Percentiles rank a stretch among this genome's conserved stretches.
Conservation (phyloP, 2,797 vertebrate genomes). For the Microctenopoma lineatum region DNA sequence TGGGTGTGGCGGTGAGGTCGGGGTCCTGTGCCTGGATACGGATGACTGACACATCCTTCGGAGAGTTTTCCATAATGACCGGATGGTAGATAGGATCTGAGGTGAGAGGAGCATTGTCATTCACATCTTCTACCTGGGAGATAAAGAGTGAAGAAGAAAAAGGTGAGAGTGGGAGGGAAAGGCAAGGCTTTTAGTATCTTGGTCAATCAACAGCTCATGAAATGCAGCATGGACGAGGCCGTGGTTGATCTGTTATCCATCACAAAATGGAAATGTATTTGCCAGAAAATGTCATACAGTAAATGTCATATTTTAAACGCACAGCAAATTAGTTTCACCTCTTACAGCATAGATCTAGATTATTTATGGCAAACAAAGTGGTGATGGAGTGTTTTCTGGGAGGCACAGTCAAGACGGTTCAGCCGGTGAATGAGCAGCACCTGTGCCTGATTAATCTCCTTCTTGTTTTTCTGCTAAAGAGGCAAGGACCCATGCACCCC, state of each 20-base stretch:
- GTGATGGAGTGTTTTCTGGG: constrained; percentile 69
- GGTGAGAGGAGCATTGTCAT: constrained; percentile 96
- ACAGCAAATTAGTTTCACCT: constrained; percentile 60
- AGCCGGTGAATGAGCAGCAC: constrained; percentile 69
- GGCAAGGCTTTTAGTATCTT: constrained; percentile 31
- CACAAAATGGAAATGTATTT: constrained; percentile 67
- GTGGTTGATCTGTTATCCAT: constrained; percentile 57
- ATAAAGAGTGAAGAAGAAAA: neutral
- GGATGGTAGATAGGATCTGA: constrained; percentile 97
- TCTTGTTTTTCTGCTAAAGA: constrained; percentile 62
- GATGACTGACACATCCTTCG: constrained; percentile 94
- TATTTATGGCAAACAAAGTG: constrained; percentile 69
- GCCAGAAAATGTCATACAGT: constrained; percentile 62
- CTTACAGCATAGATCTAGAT: constrained; percentile 57
- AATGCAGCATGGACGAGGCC: constrained; percentile 19
- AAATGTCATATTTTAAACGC: constrained; percentile 67
- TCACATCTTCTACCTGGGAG: constrained; percentile 90
- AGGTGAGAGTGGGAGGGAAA: neutral
- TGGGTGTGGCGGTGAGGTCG: constrained; percentile 86
- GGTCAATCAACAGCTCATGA: constrained; percentile 41
- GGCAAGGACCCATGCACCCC: constrained; percentile 41
- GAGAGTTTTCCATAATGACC: constrained; percentile 93
- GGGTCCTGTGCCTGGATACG: constrained; percentile 95
- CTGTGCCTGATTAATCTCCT: constrained; percentile 74
- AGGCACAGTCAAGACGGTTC: constrained; percentile 64